Conservation (phyloP, 2,888 invertebrate genomes). For the Priocnemis perturbator region DNA sequence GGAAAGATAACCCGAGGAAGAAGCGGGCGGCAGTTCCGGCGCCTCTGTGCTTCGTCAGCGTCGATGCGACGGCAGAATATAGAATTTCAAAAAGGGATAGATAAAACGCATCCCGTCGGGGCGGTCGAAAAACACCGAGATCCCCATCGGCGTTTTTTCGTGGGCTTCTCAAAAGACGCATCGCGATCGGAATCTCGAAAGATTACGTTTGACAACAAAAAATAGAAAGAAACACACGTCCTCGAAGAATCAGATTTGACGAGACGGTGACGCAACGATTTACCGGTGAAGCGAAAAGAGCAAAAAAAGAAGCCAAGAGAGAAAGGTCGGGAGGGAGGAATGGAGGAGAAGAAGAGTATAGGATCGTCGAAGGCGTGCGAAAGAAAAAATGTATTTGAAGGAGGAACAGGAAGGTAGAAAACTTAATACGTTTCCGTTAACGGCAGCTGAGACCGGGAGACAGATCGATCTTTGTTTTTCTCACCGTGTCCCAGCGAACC, state of each 20-base stretch:
- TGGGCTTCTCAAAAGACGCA: slow-evolving; percentile 8
- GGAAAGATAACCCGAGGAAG: slow-evolving; percentile 18
- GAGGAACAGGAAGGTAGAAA: slow-evolving; percentile 34
- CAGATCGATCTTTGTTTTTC: slow-evolving; percentile 47
- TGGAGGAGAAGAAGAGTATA: slow-evolving; percentile 19
- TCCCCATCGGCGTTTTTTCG: slow-evolving; percentile 14
- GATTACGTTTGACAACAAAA: slow-evolving; percentile 51
- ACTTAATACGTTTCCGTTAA: slow-evolving; percentile 59
- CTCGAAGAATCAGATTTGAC: slow-evolving; percentile 35
- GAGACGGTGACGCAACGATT: slow-evolving; percentile 48
- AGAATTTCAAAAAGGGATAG: slow-evolving; percentile 46
- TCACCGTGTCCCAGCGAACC: slow-evolving; percentile 23
- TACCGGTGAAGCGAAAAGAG: slow-evolving; percentile 22
- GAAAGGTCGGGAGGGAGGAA: slow-evolving; percentile 16
- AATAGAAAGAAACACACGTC: not conserved
- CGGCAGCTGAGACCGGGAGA: slow-evolving; percentile 51
- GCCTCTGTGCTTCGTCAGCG: not conserved
- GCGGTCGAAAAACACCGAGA: slow-evolving; percentile 9
- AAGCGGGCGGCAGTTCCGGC: not conserved
- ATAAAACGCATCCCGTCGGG: slow-evolving; percentile 26
- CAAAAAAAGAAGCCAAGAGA: slow-evolving; percentile 22
- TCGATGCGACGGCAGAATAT: slow-evolving; percentile 23
- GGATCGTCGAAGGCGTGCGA: not conserved
- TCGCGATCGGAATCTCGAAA: slow-evolving; percentile 46
- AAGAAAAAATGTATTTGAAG: slow-evolving; percentile 5